Base-by-base conservation (phyloP, 2,888 invertebrate species). In the Scrobipalpa atriplicella region DNA sequence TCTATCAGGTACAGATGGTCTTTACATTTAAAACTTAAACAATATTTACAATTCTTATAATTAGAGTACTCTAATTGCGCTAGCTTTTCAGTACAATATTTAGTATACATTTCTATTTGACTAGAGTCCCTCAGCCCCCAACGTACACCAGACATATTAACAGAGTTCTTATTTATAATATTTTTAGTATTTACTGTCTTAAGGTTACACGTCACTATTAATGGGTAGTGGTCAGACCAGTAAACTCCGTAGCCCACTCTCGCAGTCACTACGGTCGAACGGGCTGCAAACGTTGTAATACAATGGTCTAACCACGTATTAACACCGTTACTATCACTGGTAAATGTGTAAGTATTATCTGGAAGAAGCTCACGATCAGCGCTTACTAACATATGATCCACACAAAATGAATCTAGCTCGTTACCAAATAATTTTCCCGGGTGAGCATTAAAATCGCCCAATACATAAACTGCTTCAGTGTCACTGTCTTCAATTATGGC, bases 401-500 rank as follows among this genome's bases (percentile, higher is more conserved):
- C n/a, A 29, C 62, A 63, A 11, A 51, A 63, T n/a, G 8, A 3
- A 13, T 13, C 36, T 0, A 63, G 51, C 29, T 63, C 62, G 5
- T 19, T 16, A 13, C 51, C 47, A 51, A 63, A 63, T 36, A n/a
- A n/a, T n/a, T n/a, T n/a, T n/a, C n/a, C n/a, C n/a, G n/a, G n/a
- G n/a, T n/a, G n/a, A n/a, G n/a, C n/a, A n/a, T n/a, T n/a, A n/a
- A n/a, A n/a, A n/a, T n/a, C n/a, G n/a, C n/a, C n/a, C n/a, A n/a
- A n/a, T n/a, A n/a, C n/a, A n/a, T n/a, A n/a, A n/a, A n/a, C n/a
- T n/a, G n/a, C n/a, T n/a, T n/a, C n/a, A n/a, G n/a, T n/a, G n/a
- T n/a, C n/a, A n/a, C 62, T 62, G 29, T 39, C 38, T n/a, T 47
- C 62, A 3, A 63, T 18, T 7, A 63, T 13, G 5, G 62, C 62